Conservation (phyloP, 2,797 vertebrate species). For the Epinephelus malabaricus region DNA sequence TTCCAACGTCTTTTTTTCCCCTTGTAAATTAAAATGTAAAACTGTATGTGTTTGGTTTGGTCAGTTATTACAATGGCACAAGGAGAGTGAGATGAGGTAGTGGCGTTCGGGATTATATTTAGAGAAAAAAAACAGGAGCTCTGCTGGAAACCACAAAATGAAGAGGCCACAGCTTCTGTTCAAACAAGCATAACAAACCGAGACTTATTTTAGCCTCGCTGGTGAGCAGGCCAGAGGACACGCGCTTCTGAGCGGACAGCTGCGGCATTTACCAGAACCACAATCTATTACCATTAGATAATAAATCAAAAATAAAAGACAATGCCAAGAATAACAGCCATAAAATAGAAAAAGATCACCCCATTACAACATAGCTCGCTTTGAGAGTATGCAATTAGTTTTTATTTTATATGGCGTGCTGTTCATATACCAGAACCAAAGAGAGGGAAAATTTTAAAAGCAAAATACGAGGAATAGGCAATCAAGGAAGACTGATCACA, state of each 20-base stretch:
- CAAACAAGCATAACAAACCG: slow-evolving; percentile 83
- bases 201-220: slow-evolving; percentile 82
- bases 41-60: slow-evolving; percentile 58
- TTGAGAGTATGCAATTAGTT: slow-evolving; percentile 74
- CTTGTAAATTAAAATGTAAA: slow-evolving; percentile 60
- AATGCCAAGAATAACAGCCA: slow-evolving; percentile 78
- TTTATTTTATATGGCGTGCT: slow-evolving; percentile 73
- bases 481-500: slow-evolving; percentile 20
- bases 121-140: slow-evolving; percentile 70
- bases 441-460: slow-evolving; percentile 52
- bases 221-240: slow-evolving; percentile 73
- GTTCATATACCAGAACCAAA: slow-evolving; percentile 47
- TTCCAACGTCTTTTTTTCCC: slow-evolving; percentile 32
- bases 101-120: slow-evolving; percentile 81
- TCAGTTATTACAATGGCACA: slow-evolving; percentile 60
- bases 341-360: slow-evolving; percentile 65
- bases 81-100: slow-evolving; percentile 76
- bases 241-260: slow-evolving; percentile 73
- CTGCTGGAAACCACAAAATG: slow-evolving; percentile 80
- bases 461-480: slow-evolving; percentile 39
- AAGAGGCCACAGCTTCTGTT: slow-evolving; percentile 81
- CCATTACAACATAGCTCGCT: slow-evolving; percentile 64
- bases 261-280: slow-evolving; percentile 71
- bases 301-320: slow-evolving; percentile 76
- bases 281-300: slow-evolving; percentile 83